Conservation (phyloP, 1,140 invertebrate species). For the Cryptotermes secundus region DNA sequence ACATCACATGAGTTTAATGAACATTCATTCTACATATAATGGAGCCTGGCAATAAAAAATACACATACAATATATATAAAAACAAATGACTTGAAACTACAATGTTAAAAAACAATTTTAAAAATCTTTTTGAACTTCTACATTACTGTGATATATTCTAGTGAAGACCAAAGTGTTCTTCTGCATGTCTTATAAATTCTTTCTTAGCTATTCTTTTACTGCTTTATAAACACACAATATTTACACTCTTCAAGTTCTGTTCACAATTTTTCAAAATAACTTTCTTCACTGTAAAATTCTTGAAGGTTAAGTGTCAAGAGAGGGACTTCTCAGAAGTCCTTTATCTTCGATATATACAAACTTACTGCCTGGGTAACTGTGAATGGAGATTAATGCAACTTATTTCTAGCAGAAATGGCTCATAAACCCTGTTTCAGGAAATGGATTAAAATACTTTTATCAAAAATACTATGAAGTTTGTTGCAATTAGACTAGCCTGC, state of each 20-base stretch:
- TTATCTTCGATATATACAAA: not conserved
- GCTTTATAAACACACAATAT: conserved; percentile 4
- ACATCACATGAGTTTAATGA: not conserved
- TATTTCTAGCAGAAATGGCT: not conserved
- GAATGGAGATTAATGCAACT: not conserved
- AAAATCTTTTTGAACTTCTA: not conserved
- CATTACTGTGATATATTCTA: not conserved
- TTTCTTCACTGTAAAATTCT: not conserved
- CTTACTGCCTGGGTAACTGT: not conserved
- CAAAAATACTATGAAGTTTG: not conserved
- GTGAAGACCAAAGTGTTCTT: not conserved
- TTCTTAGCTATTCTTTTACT: not conserved
- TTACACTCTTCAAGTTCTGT: not conserved
- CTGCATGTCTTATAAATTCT: not conserved
- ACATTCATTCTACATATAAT: not conserved
- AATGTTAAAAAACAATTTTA: conserved; percentile 10
- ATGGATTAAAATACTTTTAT: conserved; percentile 18
- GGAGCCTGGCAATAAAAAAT: not conserved
- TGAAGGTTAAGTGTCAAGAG: not conserved
- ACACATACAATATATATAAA: not conserved
- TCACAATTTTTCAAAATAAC: not conserved
- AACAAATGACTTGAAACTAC: not conserved
- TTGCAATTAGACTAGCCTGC: not conserved
- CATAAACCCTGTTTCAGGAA: conserved; percentile 10
- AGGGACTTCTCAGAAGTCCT: not conserved